phyloP scores from a whole-genome alignment of 2,888 invertebrate genomes.

The Mythimna vitellina region DNA sequence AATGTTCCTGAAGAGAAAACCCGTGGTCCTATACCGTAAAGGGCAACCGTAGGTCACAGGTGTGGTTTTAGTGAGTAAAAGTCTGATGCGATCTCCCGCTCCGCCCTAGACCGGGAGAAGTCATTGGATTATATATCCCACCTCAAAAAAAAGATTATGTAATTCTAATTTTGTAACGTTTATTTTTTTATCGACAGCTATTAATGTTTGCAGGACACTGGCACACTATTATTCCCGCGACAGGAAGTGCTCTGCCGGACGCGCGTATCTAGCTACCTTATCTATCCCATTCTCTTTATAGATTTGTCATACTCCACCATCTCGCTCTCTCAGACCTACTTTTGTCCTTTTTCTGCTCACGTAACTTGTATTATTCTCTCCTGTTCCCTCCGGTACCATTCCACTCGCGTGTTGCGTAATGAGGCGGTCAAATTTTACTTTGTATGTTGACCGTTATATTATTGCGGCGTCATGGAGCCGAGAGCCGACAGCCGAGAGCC shows the following conservation, averaged over 20 bases:
- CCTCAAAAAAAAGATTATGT: slow-evolving; percentile 26
- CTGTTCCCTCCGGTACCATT: slow-evolving; percentile 76
- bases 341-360: slow-evolving; percentile 74
- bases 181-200: slow-evolving; percentile 51
- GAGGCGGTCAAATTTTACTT: slow-evolving; percentile 86
- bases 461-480: slow-evolving; percentile 79
- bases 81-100: no score
- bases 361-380: slow-evolving; percentile 70
- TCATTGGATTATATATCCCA: no score
- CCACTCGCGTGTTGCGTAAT: slow-evolving; percentile 84
- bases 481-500: slow-evolving; percentile 65
- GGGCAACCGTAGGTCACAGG: no score
- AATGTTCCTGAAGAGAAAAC: no score
- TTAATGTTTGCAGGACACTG: slow-evolving; percentile 73
- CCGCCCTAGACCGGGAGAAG: no score
- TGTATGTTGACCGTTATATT: slow-evolving; percentile 83
- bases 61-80: no score
- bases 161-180: slow-evolving; percentile 48
- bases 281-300: slow-evolving; percentile 85
- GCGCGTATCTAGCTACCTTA: slow-evolving; percentile 87
- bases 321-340: slow-evolving; percentile 73
- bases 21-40: no score
- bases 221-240: slow-evolving; percentile 68
- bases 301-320: slow-evolving; percentile 78
- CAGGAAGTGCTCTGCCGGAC: slow-evolving; percentile 87